Conservation (phyloP, 37 sponge, comb jelly and placozoan species). For the Cliona cf. orientalis region DNA sequence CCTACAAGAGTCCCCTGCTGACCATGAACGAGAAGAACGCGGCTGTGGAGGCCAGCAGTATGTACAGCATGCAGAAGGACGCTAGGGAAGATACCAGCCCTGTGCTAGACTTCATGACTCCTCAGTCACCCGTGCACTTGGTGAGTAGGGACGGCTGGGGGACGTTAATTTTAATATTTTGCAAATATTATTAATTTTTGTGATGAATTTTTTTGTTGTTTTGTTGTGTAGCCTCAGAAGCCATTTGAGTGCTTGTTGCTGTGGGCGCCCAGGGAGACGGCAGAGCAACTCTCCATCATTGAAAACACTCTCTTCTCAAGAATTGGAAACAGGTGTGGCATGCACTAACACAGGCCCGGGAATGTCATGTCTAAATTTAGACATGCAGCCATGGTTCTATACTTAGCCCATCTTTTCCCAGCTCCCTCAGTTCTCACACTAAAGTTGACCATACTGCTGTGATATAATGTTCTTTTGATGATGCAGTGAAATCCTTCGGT, state of each 20-base stretch:
- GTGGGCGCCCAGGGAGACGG: slow-evolving; percentile 46
- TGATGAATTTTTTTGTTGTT: not conserved
- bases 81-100: slow-evolving; percentile 14
- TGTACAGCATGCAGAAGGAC: slow-evolving; percentile 49
- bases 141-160: slow-evolving; percentile 5
- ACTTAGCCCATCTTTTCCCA: not conserved
- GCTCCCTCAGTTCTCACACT: no score
- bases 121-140: not conserved
- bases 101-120: slow-evolving; percentile 16
- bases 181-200: no score
- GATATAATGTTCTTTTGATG: not conserved
- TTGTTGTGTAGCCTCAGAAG: slow-evolving; percentile 14
- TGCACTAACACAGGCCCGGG: not conserved
- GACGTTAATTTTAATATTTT: not conserved
- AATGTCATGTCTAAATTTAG: no score
- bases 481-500: slow-evolving; percentile 50
- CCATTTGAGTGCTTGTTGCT: slow-evolving; percentile 60
- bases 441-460: not conserved
- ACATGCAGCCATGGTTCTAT: not conserved
- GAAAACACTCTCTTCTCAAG: slow-evolving; percentile 46
- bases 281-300: slow-evolving; percentile 70
- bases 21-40: slow-evolving; percentile 19
- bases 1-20: not conserved
- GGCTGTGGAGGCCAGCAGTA: slow-evolving; percentile 9
- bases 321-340: slow-evolving; percentile 20